A percentile compares a stretch with the other conserved stretches of the same genome.
These are phyloP conservation scores for Morus bassanus DNA, from an alignment of 2,797 vertebrate species.

Conservation along the genomic window DNA sequence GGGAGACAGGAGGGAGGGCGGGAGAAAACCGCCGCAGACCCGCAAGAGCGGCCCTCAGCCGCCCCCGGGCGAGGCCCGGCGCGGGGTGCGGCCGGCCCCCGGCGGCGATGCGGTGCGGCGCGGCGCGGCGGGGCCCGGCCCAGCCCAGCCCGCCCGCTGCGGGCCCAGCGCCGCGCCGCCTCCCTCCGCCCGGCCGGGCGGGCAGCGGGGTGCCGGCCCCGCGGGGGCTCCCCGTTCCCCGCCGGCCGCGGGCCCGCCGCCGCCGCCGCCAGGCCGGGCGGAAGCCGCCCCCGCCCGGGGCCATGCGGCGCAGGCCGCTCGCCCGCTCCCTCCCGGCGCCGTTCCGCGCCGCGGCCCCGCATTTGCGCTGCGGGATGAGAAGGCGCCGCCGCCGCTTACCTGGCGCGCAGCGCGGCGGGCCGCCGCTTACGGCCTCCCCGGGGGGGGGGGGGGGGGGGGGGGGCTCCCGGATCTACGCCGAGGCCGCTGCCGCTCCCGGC, in stretches of 20 bases:
- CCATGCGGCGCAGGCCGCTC: conserved; percentile 24
- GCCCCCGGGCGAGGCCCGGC: neutral
- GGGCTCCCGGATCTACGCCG: neutral
- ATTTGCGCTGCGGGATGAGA: neutral
- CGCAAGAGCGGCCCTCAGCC: neutral
- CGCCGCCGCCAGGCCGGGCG: neutral
- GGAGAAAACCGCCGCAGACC: neutral
- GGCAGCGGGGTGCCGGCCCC: neutral
- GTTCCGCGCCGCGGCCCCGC: neutral
- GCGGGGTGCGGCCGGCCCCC: neutral
- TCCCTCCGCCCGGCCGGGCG: too few species aligned
- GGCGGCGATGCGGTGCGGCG: neutral
- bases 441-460: too few species aligned
- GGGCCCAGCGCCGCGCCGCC: neutral
- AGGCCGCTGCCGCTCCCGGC: conserved; percentile 5
- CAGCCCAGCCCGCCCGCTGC: neutral
- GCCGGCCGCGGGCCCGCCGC: neutral
- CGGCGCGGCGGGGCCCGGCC: neutral
- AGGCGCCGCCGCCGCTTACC: neutral
- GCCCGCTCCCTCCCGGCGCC: neutral
- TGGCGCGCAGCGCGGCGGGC: neutral
- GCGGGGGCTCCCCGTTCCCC: neutral
- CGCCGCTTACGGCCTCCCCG: neutral
- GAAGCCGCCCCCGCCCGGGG: conserved; percentile 14
- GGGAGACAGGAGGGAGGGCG: fast-evolving